A percentile compares a stretch with the other conserved stretches of the same genome.
These are phyloP conservation scores for Latrodectus hesperus DNA, from an alignment of 2,888 invertebrate species.

Conservation along the genomic window DNA sequence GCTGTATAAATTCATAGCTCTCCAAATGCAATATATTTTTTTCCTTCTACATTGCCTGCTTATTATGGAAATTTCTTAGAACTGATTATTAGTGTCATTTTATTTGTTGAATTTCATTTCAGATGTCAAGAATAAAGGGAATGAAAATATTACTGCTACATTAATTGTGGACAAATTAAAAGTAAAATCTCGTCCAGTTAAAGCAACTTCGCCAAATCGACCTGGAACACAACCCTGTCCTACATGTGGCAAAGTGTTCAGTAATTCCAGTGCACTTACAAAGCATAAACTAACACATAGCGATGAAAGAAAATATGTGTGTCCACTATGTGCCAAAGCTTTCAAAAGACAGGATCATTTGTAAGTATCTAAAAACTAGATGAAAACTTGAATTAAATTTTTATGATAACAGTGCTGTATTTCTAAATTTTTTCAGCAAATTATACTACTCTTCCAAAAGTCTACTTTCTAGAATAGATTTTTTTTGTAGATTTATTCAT, in stretches of 20 bases:
- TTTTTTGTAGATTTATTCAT: too few relatives aligned
- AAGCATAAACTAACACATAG: slow-evolving; percentile 98
- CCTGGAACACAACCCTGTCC: slow-evolving; percentile 95
- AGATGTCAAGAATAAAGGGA: slow-evolving; percentile 56
- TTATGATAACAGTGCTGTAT: too few relatives aligned
- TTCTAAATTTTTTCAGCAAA: too few relatives aligned
- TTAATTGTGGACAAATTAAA: slow-evolving; percentile 76
- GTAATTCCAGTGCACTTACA: slow-evolving; percentile 96
- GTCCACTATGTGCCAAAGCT: slow-evolving; percentile 95
- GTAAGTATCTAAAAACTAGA: slow-evolving; percentile 80
- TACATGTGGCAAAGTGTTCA: slow-evolving; percentile 97
- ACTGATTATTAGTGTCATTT: too few relatives aligned
- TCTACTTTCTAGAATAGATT: too few relatives aligned
- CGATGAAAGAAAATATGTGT: slow-evolving; percentile 97
- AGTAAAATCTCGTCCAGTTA: slow-evolving; percentile 83
- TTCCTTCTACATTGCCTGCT: too few relatives aligned
- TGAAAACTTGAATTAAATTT: too few relatives aligned
- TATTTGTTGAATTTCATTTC: slow-evolving; percentile 9
- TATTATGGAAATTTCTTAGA: too few relatives aligned
- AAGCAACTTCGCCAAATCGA: slow-evolving; percentile 90
- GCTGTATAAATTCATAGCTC: too few relatives aligned
- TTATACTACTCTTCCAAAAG: too few relatives aligned
- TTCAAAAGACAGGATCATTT: slow-evolving; percentile 99
- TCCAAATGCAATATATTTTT: too few relatives aligned
- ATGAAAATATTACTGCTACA: slow-evolving; percentile 46